A percentile compares a stretch with the other conserved stretches of the same genome.
phyloP scores from a whole-genome alignment of 2,888 invertebrate genomes.

The Athalia cordata region DNA sequence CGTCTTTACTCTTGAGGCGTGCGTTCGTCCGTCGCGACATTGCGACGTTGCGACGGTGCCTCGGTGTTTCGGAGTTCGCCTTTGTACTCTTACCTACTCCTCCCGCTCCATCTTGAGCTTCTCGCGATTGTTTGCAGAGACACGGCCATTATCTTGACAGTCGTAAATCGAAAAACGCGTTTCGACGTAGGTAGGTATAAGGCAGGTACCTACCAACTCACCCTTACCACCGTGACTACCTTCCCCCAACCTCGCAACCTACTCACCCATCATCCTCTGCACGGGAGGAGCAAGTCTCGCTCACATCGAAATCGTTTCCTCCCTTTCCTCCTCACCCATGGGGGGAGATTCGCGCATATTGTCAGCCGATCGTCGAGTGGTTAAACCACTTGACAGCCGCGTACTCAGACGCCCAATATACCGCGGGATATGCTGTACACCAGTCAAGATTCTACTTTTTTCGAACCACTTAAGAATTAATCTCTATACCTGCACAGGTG shows the following conservation, averaged over 20 bases:
- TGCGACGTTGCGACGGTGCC: neutral
- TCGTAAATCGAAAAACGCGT: constrained; percentile 43
- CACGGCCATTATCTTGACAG: constrained; percentile 43
- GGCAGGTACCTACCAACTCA: neutral
- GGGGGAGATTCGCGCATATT: constrained; percentile 26
- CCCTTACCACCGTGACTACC: neutral
- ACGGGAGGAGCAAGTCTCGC: neutral
- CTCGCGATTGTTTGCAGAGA: constrained; percentile 43
- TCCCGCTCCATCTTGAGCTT: constrained; percentile 23
- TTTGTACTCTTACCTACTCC: constrained; percentile 19
- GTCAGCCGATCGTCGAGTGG: constrained; percentile 43
- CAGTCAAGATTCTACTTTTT: constrained; percentile 12
- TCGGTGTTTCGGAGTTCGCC: constrained; percentile 22
- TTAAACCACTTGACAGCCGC: constrained; percentile 43
- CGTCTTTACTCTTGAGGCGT: constrained; percentile 40
- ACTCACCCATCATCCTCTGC: neutral
- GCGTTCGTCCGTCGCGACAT: neutral
- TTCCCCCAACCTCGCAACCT: neutral
- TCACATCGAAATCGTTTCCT: neutral
- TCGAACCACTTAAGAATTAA: constrained; percentile 34
- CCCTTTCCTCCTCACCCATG: neutral
- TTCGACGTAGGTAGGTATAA: constrained; percentile 23
- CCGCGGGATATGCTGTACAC: neutral
- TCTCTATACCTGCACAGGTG: constrained; percentile 32
- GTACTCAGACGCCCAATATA: constrained; percentile 39